Conservation (phyloP, 2,888 invertebrate genomes). For the Trichogramma dendrolimi region DNA sequence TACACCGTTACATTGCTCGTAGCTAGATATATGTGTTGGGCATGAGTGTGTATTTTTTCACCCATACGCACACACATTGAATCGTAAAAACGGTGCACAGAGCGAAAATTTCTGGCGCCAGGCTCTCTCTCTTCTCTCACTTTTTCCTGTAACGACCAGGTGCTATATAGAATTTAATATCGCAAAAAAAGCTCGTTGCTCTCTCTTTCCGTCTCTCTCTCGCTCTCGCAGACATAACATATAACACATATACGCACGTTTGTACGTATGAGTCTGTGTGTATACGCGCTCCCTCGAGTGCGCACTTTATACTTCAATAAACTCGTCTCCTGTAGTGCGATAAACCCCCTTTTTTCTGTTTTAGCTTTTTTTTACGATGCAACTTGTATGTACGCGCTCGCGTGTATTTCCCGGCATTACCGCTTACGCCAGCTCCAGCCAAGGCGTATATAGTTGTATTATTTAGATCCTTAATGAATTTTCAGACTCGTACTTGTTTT, state of each 20-base stretch:
- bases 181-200: slow-evolving; percentile 13
- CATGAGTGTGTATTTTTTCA: too few species aligned
- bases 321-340: slow-evolving; percentile 5
- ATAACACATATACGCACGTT: slow-evolving; percentile 5
- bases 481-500: too few species aligned
- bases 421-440: too few species aligned
- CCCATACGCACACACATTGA: too few species aligned
- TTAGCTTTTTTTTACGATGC: too few species aligned
- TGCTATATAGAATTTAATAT: slow-evolving; percentile 24
- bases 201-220: too few species aligned
- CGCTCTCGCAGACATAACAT: not conserved
- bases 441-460: too few species aligned
- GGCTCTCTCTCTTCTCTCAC: not conserved
- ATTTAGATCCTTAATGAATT: too few species aligned
- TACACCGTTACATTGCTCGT: too few species aligned
- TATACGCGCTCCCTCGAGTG: slow-evolving; percentile 16
- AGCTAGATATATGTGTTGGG: too few species aligned
- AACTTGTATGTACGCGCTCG: slow-evolving; percentile 16
- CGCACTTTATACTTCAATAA: slow-evolving; percentile 27
- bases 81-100: not conserved
- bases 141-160: slow-evolving; percentile 12
- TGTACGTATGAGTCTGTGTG: slow-evolving; percentile 2
- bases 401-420: slow-evolving; percentile 30
- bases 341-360: slow-evolving; percentile 5
- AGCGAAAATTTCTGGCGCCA: not conserved